Base-by-base conservation (phyloP, 2,113 vertebrate species). In the Anguilla rostrata region DNA sequence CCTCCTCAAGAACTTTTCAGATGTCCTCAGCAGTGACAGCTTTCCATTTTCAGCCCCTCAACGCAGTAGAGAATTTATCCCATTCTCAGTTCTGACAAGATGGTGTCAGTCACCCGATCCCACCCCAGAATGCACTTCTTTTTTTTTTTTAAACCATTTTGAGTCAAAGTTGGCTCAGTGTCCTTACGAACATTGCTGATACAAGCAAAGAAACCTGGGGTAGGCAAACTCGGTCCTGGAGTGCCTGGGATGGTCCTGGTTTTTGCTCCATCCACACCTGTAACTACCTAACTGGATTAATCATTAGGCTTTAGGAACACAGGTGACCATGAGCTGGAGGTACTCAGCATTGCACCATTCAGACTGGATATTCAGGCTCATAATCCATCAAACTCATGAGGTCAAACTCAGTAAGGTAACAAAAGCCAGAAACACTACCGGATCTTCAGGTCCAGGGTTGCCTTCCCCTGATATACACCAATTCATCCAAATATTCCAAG, bases 1-100 rank as follows among this genome's bases (percentile, higher is more conserved):
- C 39, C 14, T 18, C 81, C 53, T 82, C 15, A 53, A 83, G 15
- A 66, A 26, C n/a, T 46, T 63, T 34, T 40, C 11, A 34, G 39
- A 57, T 39, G 1, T 34, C 40, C 49, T 53, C n/a, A 60, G 26
- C 4, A 79, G 46, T 49, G 84, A 78, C 41, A 85, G 39, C 20
- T 84, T 39, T 85, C 66, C 75, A 53, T 85, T 85, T 49, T 20
- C n/a, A 78, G 15, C 43, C 26, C 22, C 18, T 43, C 60, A 84
- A 39, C 41, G 39, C 56, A 84, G 16, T 41, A 14, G 60, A 66
- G 60, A 22, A 40, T n/a, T 39, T 49, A n/a, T 6, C 46, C 81
- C 40, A 11, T 39, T 3, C 1, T 46, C 46, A 49, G 41, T 39
- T 85, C n/a, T 71, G 71, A 53, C 46, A 53, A 2, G 71, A 39